Percentiles rank a stretch among this genome's conserved stretches.
Evolutionary conservation across 1,140 invertebrate species (phyloP).

Genomic region (Hetaerina americana): DNA sequence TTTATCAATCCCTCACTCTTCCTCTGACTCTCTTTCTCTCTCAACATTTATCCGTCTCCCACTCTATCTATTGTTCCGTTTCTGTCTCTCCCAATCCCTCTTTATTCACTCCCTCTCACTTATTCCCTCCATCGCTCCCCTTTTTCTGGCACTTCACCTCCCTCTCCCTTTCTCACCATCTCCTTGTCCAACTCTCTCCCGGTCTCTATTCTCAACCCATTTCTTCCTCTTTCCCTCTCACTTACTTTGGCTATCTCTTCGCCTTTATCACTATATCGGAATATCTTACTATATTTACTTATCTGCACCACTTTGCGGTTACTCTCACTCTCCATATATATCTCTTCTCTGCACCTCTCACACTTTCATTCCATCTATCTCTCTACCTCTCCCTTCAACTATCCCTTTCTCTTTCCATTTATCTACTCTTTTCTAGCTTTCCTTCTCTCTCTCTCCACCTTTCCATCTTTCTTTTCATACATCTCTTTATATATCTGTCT

Average conservation of each 20-base stretch:
- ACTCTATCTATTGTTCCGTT: too few relatives aligned
- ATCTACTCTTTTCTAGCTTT: neutral
- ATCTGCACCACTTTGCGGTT: neutral
- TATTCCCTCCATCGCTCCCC: too few relatives aligned
- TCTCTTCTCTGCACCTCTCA: neutral
- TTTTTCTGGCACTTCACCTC: too few relatives aligned
- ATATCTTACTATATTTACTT: neutral
- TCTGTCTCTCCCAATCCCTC: too few relatives aligned
- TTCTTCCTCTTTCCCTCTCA: neutral
- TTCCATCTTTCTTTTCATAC: neutral
- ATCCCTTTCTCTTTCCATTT: neutral
- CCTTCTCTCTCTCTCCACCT: neutral
- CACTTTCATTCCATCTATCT: neutral
- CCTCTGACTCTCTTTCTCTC: neutral
- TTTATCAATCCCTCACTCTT: neutral
- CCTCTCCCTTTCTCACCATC: neutral
- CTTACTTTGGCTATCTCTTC: neutral
- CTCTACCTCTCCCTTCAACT: neutral
- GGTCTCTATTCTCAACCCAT: too few relatives aligned
- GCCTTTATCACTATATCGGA: neutral
- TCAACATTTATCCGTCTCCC: neutral
- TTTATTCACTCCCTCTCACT: too few relatives aligned
- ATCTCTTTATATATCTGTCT: neutral
- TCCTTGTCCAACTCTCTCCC: neutral
- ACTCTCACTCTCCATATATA: neutral